Evolutionary conservation across 2,888 invertebrate genomes (phyloP).

Genomic region (Xylota sylvarum): DNA sequence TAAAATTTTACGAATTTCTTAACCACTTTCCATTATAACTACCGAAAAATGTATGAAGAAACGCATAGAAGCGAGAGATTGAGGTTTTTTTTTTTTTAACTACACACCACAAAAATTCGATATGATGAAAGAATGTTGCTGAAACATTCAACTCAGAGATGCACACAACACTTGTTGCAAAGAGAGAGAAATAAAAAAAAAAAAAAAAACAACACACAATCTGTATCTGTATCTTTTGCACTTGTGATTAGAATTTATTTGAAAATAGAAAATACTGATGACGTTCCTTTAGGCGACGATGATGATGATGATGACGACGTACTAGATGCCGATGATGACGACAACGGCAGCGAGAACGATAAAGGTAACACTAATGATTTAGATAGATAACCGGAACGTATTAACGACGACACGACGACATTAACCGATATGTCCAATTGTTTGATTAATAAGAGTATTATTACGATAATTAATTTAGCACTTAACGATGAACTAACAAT

Average conservation of each 20-base stretch:
- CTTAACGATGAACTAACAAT: slow-evolving; percentile 33
- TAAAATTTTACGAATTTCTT: slow-evolving; percentile 25
- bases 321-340: background rate
- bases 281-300: no score
- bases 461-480: slow-evolving; percentile 62
- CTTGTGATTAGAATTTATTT: no score
- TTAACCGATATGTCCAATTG: slow-evolving; percentile 63
- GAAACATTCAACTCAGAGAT: slow-evolving; percentile 52
- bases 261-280: no score
- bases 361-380: no score
- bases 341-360: slow-evolving; percentile 1
- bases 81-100: slow-evolving; percentile 8
- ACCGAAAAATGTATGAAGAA: background rate
- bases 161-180: slow-evolving; percentile 70
- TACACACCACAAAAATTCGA: slow-evolving; percentile 41
- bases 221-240: slow-evolving; percentile 2
- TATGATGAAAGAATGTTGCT: slow-evolving; percentile 59
- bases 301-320: no score
- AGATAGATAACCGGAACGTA: slow-evolving; percentile 43
- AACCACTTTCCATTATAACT: slow-evolving; percentile 53
- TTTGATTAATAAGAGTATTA: slow-evolving; percentile 62
- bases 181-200: background rate
- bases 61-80: background rate
- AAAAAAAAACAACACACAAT: background rate
- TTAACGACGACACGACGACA: slow-evolving; percentile 31